These are phyloP conservation scores for Florisuga fusca DNA, from an alignment of 2,797 vertebrate genomes.

Conservation along the genomic window DNA sequence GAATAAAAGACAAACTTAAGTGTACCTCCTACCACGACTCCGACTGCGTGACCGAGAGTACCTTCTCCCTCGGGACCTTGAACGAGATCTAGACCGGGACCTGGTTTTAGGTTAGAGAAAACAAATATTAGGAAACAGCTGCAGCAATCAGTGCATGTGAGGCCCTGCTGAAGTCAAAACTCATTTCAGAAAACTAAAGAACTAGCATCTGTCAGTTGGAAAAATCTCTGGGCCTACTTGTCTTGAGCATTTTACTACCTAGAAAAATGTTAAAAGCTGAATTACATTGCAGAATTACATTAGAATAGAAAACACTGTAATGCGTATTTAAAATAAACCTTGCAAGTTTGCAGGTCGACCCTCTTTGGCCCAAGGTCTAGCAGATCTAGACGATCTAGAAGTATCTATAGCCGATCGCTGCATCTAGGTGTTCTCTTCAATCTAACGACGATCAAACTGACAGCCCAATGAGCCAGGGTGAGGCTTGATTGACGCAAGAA, in stretches of 20 bases:
- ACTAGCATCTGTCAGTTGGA: conserved; percentile 76
- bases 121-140: conserved; percentile 62
- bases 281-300: conserved; percentile 86
- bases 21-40: conserved; percentile 85
- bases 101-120: conserved; percentile 79
- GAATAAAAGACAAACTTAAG: not conserved
- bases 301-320: conserved; percentile 88
- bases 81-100: conserved; percentile 85
- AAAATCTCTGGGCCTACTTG: conserved; percentile 81
- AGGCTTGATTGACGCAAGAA: conserved; percentile 94
- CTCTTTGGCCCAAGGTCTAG: conserved; percentile 94
- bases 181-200: conserved; percentile 65
- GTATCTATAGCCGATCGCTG: conserved; percentile 93
- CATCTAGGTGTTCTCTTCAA: conserved; percentile 93
- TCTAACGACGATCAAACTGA: conserved; percentile 94
- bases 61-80: conserved; percentile 83
- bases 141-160: conserved; percentile 30
- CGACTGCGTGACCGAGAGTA: conserved; percentile 85
- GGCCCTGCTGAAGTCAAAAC: conserved; percentile 19
- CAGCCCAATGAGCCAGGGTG: conserved; percentile 92
- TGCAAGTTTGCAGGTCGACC: conserved; percentile 94
- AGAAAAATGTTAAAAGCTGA: conserved; percentile 85
- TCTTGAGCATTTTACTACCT: conserved; percentile 82
- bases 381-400: conserved; percentile 93
- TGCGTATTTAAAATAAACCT: conserved; percentile 95